phyloP scores from a whole-genome alignment of 2,113 vertebrate genomes.

The Phalacrocorax carbo region DNA sequence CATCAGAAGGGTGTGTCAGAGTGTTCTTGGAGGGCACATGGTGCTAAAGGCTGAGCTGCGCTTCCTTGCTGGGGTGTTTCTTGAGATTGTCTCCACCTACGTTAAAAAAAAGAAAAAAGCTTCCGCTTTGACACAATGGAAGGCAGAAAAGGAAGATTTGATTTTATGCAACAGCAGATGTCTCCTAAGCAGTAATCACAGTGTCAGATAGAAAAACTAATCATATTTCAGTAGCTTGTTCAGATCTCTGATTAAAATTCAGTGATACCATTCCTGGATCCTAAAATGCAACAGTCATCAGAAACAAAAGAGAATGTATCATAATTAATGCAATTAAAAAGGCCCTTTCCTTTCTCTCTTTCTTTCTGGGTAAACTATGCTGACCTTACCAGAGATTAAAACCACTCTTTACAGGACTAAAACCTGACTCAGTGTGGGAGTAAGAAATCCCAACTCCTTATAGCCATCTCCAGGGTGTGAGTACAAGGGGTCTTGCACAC shows the following conservation, averaged over 20 bases:
- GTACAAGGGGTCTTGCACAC: not conserved
- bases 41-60: not conserved
- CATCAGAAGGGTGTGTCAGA: not conserved
- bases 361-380: not conserved
- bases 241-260: conserved; percentile 71
- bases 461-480: not conserved
- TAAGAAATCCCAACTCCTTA: not conserved
- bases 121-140: not conserved
- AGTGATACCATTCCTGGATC: conserved; percentile 54
- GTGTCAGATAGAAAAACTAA: conserved; percentile 69
- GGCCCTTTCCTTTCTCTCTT: not conserved
- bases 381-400: not conserved
- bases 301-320: conserved; percentile 61
- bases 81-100: not conserved
- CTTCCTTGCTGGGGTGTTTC: not conserved
- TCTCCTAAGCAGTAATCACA: conserved; percentile 66
- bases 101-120: not conserved
- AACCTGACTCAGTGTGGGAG: not conserved
- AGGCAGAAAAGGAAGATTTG: conserved; percentile 50
- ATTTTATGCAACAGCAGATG: conserved; percentile 71
- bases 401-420: not conserved
- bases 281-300: conserved; percentile 63
- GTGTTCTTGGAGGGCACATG: not conserved
- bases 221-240: conserved; percentile 69
- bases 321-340: conserved; percentile 58